Evolutionary conservation across 2,113 vertebrate species (phyloP).

Genomic region (Casuarius casuarius): DNA sequence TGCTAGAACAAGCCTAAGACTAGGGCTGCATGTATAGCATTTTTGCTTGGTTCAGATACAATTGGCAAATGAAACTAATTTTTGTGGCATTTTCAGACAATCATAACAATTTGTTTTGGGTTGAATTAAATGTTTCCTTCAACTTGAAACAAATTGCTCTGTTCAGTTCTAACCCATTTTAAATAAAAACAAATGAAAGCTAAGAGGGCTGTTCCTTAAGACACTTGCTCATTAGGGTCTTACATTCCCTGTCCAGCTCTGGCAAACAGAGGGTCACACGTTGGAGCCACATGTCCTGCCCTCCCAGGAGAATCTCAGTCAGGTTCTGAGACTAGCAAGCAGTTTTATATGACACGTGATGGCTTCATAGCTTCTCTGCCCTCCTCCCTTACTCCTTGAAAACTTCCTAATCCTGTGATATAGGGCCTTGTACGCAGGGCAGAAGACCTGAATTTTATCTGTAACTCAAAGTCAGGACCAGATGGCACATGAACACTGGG

Average conservation of each 20-base stretch:
- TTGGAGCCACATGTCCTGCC: not conserved
- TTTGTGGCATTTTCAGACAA: not conserved
- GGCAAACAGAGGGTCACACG: not conserved
- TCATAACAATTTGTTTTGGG: not conserved
- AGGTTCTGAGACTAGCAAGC: not conserved
- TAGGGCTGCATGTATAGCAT: not conserved
- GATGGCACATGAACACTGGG: not conserved
- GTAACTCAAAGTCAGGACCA: not conserved
- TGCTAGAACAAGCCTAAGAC: not conserved
- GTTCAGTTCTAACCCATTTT: not conserved
- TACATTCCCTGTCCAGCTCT: not conserved
- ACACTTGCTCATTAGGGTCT: not conserved
- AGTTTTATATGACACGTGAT: not conserved
- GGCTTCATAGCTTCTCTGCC: not conserved
- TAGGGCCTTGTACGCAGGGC: not conserved
- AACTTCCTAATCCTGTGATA: not conserved
- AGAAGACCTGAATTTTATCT: not conserved
- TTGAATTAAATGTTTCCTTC: not conserved
- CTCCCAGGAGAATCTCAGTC: rapidly evolving
- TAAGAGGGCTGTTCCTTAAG: not conserved
- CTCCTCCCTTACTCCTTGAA: not conserved
- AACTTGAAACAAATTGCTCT: not conserved
- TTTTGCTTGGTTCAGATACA: not conserved
- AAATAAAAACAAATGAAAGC: not conserved
- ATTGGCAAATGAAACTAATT: not conserved